These are phyloP conservation scores for Novumbra hubbsi DNA, from an alignment of 2,797 vertebrate species.

Conservation along the genomic window DNA sequence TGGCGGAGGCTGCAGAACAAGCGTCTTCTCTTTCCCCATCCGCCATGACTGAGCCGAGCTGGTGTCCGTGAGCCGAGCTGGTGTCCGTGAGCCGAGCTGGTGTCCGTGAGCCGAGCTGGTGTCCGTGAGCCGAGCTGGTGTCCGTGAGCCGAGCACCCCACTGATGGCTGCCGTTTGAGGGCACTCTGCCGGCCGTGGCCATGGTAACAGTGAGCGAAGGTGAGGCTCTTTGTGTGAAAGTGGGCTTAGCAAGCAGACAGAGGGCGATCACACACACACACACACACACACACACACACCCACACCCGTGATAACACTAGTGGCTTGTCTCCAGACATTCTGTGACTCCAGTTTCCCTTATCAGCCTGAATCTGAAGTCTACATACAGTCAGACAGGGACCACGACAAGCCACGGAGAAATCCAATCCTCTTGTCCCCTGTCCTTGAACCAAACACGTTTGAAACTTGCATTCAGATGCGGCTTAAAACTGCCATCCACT, in stretches of 20 bases:
- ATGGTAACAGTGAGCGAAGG: slow-evolving; percentile 73
- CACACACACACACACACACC: slow-evolving; percentile 25
- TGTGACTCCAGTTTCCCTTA: slow-evolving; percentile 35
- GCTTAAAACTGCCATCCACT: slow-evolving; percentile 49
- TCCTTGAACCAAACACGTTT: not conserved
- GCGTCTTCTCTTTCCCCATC: slow-evolving; percentile 50
- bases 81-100: slow-evolving; percentile 48
- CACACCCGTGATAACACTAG: slow-evolving; percentile 40
- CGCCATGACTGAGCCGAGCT: no score
- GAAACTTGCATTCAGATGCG: slow-evolving; percentile 19
- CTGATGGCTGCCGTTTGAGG: slow-evolving; percentile 53
- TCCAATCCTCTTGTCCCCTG: slow-evolving; percentile 12
- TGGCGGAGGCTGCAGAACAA: slow-evolving; percentile 30
- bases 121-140: slow-evolving; percentile 42
- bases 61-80: slow-evolving; percentile 43
- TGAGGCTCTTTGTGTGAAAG: slow-evolving; percentile 56
- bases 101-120: slow-evolving; percentile 42
- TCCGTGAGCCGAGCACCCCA: slow-evolving; percentile 51
- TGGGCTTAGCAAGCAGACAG: slow-evolving; percentile 39
- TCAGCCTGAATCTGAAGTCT: slow-evolving; percentile 36
- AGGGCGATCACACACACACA: not conserved
- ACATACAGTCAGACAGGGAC: slow-evolving; percentile 22
- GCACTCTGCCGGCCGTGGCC: slow-evolving; percentile 67
- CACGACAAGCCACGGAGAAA: slow-evolving; percentile 17
- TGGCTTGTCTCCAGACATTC: slow-evolving; percentile 30